Evolutionary conservation across 1,140 invertebrate species (phyloP), one percentile per base, ranked within the genome.

Genomic region (Mya arenaria): DNA sequence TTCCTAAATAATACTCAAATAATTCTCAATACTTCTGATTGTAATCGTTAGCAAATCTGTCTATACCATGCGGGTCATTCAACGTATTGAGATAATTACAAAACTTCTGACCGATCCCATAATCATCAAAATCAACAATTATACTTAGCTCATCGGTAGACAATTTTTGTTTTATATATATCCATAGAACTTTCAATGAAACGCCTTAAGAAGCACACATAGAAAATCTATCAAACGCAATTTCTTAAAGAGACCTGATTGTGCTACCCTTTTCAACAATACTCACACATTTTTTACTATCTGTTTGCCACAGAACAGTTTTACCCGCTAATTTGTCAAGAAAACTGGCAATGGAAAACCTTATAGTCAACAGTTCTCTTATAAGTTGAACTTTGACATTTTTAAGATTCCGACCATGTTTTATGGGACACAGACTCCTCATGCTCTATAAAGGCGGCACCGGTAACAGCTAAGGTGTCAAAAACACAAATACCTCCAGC

Each of bases 41-140:
- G 23, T 65, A 65, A n/a, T 65, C 62, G 30, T 65, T 65, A 6
- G 62, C 62, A 36, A 65, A 65, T 10, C 62, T 34, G 36, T 65
- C 62, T 25, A 65, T 37, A 23, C 34, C 41, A 37, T 65, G 62
- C 41, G 34, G 62, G 41, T n/a, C n/a, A n/a, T n/a, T n/a, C 19
- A 65, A 6, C 10, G 19, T 4, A 37, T 65, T 37, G 6, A 65
- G 23, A 25, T 37, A 65, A 6, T n/a, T 3, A 19, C 36, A 37
- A 37, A 65, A 65, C 5, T 10, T n/a, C 13, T 1, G 36, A 3
- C 34, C 36, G n/a, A 65, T 23, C 3, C 62, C 62, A 65, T 65
- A 65, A 37, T 17, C 32, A n/a, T 65, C n/a, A n/a, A n/a, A n/a
- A n/a, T n/a, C n/a, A n/a, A n/a, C n/a, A n/a, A n/a, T n/a, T n/a